These are phyloP conservation scores for Cebidichthys violaceus DNA, from an alignment of 2,113 vertebrate species.

Conservation along the genomic window DNA sequence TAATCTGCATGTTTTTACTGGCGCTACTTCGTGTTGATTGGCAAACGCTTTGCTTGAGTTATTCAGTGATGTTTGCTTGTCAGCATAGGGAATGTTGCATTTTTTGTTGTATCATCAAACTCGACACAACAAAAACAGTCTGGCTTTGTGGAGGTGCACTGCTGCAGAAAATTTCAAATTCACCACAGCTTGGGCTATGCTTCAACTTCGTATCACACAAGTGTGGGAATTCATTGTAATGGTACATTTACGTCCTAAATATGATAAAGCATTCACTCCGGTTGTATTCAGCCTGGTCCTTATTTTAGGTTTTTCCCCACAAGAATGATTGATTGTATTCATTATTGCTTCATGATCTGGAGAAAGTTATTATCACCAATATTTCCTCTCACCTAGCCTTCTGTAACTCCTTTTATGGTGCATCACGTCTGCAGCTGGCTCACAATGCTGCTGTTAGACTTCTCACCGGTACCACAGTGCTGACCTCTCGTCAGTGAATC, in stretches of 20 bases:
- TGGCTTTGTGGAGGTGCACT: constrained; percentile 49
- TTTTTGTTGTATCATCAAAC: constrained; percentile 66
- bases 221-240: constrained; percentile 19
- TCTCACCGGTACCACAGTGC: not conserved
- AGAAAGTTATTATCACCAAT: constrained; percentile 37
- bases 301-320: constrained; percentile 23
- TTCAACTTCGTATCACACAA: constrained; percentile 18
- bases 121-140: constrained; percentile 63
- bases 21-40: constrained; percentile 75
- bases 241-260: constrained; percentile 6
- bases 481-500: not conserved
- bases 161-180: constrained; percentile 39
- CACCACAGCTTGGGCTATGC: constrained; percentile 6
- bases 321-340: constrained; percentile 13
- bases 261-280: not conserved
- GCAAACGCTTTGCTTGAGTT: constrained; percentile 74
- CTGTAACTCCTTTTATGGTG: not conserved
- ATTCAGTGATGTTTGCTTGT: constrained; percentile 74
- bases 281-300: constrained; percentile 7
- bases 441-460: not conserved
- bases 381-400: constrained; percentile 24
- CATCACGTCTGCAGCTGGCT: not conserved
- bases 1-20: constrained; percentile 79
- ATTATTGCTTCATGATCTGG: constrained; percentile 21
- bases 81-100: constrained; percentile 48